phyloP scores from a whole-genome alignment of 2,888 invertebrate genomes.

The Xestoiulus laeticollis region DNA sequence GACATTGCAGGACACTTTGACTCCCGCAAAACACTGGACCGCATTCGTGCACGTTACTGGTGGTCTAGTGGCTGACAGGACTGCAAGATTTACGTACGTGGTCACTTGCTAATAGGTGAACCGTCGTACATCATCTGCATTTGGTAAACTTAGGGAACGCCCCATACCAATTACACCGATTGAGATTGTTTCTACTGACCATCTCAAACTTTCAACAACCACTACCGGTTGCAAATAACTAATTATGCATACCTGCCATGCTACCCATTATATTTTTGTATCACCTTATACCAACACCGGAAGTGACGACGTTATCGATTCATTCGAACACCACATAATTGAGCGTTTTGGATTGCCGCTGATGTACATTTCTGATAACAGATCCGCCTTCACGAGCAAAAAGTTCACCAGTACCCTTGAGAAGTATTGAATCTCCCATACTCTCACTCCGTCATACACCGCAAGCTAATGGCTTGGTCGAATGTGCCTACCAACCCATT shows the following conservation, averaged over 20 bases:
- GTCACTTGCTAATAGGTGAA: background rate
- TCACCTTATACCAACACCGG: background rate
- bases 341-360: background rate
- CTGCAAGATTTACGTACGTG: background rate
- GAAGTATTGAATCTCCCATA: background rate
- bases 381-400: background rate
- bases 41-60: background rate
- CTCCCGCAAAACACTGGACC: background rate
- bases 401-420: background rate
- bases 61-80: background rate
- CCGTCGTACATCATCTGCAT: background rate
- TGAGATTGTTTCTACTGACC: background rate
- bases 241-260: background rate
- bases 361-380: background rate
- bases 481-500: slow-evolving; percentile 14
- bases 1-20: no score
- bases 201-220: background rate
- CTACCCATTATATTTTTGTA: background rate
- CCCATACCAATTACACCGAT: background rate
- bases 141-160: background rate
- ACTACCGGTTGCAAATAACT: background rate
- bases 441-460: background rate
- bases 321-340: background rate
- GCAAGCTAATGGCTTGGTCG: background rate
- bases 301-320: background rate